Conservation (phyloP, 2,888 invertebrate genomes). For the Steinernema hermaphroditum region DNA sequence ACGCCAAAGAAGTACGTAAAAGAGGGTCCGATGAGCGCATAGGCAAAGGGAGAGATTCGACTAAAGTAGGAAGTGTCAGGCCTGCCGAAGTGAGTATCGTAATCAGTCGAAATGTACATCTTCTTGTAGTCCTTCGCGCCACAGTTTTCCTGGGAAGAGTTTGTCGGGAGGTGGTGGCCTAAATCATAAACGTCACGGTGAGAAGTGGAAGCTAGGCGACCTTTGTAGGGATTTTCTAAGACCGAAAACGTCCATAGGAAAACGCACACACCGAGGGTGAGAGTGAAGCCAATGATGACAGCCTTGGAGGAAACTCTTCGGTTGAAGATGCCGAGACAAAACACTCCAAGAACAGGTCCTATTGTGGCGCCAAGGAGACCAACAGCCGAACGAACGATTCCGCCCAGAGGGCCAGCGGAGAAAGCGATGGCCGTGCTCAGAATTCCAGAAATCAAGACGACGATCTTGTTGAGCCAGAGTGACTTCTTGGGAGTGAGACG, state of each 20-base stretch:
- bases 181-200: too few species aligned
- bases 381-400: constrained; percentile 37
- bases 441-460: constrained; percentile 40
- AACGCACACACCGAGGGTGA: background rate
- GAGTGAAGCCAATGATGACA: background rate
- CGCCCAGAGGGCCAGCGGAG: constrained; percentile 53
- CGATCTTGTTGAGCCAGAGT: constrained; percentile 26
- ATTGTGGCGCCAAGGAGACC: constrained; percentile 10
- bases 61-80: background rate
- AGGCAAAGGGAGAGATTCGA: constrained; percentile 1
- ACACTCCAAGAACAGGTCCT: constrained; percentile 12
- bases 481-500: constrained; percentile 18
- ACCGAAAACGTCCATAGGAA: background rate
- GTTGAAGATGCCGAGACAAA: background rate
- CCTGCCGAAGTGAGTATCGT: background rate
- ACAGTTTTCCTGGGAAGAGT: constrained; percentile 1
- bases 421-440: constrained; percentile 49
- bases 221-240: constrained; percentile 8
- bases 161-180: constrained; percentile 16
- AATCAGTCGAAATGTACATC: background rate
- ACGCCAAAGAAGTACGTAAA: background rate
- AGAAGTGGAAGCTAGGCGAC: too few species aligned
- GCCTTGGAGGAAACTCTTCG: background rate
- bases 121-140: background rate
- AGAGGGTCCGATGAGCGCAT: background rate